Evolutionary conservation across 2,113 vertebrate species (phyloP), one percentile per base, ranked within the genome.

Genomic region (Nannospalax galili): DNA sequence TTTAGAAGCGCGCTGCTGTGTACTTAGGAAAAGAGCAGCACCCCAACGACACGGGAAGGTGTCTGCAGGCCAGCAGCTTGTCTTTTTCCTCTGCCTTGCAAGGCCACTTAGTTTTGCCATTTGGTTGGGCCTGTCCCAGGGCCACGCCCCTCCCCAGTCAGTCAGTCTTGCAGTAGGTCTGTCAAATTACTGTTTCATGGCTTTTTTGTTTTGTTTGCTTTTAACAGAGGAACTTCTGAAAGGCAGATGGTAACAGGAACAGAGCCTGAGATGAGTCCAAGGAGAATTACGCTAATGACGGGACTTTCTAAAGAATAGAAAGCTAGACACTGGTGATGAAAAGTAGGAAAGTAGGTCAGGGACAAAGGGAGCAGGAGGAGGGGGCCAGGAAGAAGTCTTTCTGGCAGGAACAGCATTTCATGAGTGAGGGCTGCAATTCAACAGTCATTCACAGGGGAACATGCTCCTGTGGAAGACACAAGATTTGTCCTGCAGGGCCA

Each of bases 21-120:
- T 3, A 16, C 15, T 1, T 0, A 37, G 32, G 70, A 30, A 11
- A 56, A 52, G 14, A 64, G 30, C 30, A 9, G 64, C 45, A 22
- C 12, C 4, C 30, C 3, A 10, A 10, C 24, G 20, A 24, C n/a
- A 7, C 0, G 6, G 1, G 2, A 30, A 26, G 11, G 37, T 30
- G 7, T 20, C 22, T 10, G 28, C 40, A 24, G 64, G 35, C 48
- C 58, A n/a, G 7, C 1, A 19, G 0, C 37, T 5, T 9, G 2
- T 28, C 82, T 62, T 48, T 24, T 16, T 19, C 1, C 64, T 28
- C n/a, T 17, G 9, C 37, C 14, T 58, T 60, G 28, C 4, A 22
- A 32, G 65, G 8, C 16, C 14, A 40, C 73, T 65, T 48, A 15
- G 16, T 56, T 40, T 64, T 11, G 37, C 40, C 2, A 28, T 15